A percentile compares a stretch with the other conserved stretches of the same genome.
Conservation (phyloP, 2,797 vertebrate genomes). For the Pangasius djambal region DNA sequence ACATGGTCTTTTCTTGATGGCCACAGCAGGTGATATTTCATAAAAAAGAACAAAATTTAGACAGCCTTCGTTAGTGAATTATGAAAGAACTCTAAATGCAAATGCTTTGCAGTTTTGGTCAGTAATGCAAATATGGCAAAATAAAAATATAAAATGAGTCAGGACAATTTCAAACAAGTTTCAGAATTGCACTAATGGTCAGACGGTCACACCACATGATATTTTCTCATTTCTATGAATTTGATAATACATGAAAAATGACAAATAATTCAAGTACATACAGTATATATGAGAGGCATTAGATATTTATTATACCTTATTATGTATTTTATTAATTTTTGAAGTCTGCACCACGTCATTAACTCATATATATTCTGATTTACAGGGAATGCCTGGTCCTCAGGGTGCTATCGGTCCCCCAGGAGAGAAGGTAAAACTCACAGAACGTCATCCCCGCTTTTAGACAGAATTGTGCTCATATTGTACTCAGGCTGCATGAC, state of each 20-base stretch:
- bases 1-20: not conserved
- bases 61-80: not conserved
- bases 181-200: not conserved
- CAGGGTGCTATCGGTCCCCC: constrained; percentile 85
- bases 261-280: not conserved
- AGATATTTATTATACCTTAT: not conserved
- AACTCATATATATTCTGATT: not conserved
- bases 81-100: not conserved
- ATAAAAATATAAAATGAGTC: not conserved
- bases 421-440: constrained; percentile 84
- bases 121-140: not conserved
- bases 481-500: not conserved
- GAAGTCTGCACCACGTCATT: not conserved
- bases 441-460: not conserved
- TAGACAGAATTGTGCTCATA: not conserved
- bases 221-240: not conserved
- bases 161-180: not conserved
- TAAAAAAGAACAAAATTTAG: not conserved
- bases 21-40: not conserved
- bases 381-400: constrained; percentile 85
- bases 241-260: not conserved
- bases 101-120: not conserved
- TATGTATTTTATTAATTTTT: not conserved
- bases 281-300: not conserved
- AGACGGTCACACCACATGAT: not conserved